Evolutionary conservation across 2,888 invertebrate species (phyloP).

Genomic region (Torymus tubicola): DNA sequence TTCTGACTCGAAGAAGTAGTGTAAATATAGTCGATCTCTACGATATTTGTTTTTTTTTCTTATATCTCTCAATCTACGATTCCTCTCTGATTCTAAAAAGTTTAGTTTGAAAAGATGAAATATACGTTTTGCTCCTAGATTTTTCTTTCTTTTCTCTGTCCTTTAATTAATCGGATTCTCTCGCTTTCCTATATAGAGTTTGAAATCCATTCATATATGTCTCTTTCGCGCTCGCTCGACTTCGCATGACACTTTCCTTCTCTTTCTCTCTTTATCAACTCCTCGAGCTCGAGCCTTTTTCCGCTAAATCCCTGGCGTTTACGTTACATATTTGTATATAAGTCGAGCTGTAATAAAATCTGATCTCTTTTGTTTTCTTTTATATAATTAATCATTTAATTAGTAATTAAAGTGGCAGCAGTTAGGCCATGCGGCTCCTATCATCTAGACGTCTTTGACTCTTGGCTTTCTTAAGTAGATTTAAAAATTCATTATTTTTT

Average conservation of each 20-base stretch:
- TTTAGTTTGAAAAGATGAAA: conserved; percentile 70
- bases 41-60: conserved; percentile 37
- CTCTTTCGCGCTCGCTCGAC: background rate
- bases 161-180: conserved; percentile 31
- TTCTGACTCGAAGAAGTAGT: conserved; percentile 63
- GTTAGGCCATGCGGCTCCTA: conserved; percentile 76
- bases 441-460: conserved; percentile 74
- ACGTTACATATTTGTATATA: conserved; percentile 46
- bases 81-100: conserved; percentile 72
- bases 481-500: conserved; percentile 66
- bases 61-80: conserved; percentile 56
- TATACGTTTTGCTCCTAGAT: conserved; percentile 46
- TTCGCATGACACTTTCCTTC: background rate
- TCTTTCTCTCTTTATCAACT: background rate
- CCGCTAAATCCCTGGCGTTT: conserved; percentile 34
- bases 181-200: conserved; percentile 9
- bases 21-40: conserved; percentile 63
- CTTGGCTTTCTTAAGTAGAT: conserved; percentile 73
- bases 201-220: background rate
- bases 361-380: conserved; percentile 54
- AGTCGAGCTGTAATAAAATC: conserved; percentile 74
- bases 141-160: background rate
- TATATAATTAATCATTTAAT: conserved; percentile 69
- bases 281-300: conserved; percentile 13
- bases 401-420: conserved; percentile 74